Conservation (phyloP, 2,113 vertebrate species). For the Chloebia gouldiae region DNA sequence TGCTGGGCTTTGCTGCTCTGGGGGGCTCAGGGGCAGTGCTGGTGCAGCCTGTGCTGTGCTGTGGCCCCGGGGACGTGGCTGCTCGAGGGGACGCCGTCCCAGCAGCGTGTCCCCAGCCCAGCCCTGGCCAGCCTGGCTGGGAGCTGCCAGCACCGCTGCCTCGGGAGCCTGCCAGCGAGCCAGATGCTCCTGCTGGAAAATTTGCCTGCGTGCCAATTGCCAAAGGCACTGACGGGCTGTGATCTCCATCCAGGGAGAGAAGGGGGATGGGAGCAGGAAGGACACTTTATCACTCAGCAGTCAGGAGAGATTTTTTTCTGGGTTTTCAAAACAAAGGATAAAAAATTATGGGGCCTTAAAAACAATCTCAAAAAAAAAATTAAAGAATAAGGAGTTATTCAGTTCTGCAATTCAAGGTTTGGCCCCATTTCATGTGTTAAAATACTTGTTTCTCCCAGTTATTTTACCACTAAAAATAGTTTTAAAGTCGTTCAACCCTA, state of each 20-base stretch:
- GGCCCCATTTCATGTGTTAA: background rate
- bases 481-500: background rate
- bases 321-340: background rate
- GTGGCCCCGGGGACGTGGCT: fast-evolving
- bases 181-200: slow-evolving; percentile 58
- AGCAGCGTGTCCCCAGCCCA: background rate
- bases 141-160: background rate
- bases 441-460: background rate
- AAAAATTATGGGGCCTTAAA: background rate
- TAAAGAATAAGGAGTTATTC: background rate
- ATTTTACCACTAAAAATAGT: slow-evolving; percentile 17
- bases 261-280: background rate
- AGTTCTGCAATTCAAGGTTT: background rate
- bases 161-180: background rate
- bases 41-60: fast-evolving
- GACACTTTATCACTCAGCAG: background rate
- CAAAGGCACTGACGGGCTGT: background rate
- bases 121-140: background rate
- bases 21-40: background rate
- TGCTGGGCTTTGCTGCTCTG: background rate
- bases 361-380: background rate
- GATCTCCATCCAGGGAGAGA: slow-evolving; percentile 26
- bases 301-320: background rate
- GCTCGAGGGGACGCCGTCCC: background rate
- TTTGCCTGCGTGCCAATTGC: background rate